Conservation (phyloP, 2,113 vertebrate genomes). For the Bambusicola thoracicus region DNA sequence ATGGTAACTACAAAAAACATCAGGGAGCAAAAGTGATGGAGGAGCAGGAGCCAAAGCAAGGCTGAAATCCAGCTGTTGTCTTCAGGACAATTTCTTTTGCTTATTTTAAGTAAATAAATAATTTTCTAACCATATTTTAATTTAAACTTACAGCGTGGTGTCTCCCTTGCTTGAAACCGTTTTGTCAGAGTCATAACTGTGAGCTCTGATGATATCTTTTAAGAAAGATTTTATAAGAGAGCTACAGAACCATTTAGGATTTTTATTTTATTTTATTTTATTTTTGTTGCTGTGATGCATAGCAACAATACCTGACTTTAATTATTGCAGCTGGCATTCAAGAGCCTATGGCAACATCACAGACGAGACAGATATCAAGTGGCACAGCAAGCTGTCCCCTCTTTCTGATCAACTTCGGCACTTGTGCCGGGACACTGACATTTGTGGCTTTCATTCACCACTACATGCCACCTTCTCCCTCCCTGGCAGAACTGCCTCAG, state of each 20-base stretch:
- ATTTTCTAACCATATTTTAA: neutral
- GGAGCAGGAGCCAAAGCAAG: neutral
- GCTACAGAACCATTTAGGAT: neutral
- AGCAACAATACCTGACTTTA: constrained; percentile 7
- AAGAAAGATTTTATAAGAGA: neutral
- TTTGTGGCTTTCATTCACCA: neutral
- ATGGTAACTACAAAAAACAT: neutral
- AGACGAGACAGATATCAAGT: constrained; percentile 20
- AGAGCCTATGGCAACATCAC: neutral
- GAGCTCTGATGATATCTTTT: neutral
- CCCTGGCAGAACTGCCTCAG: neutral
- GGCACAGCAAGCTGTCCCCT: constrained; percentile 44
- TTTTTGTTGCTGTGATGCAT: neutral
- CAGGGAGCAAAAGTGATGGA: neutral
- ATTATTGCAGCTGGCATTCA: constrained; percentile 9
- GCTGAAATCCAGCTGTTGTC: neutral
- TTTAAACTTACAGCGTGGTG: neutral
- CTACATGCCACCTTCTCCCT: neutral
- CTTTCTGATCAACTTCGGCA: neutral
- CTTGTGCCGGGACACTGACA: neutral
- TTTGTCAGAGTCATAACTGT: neutral
- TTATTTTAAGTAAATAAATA: neutral
- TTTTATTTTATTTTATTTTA: neutral
- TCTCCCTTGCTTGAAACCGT: neutral
- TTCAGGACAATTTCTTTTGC: neutral